A percentile compares a stretch with the other conserved stretches of the same genome.
phyloP scores from a whole-genome alignment of 2,797 vertebrate genomes.

The Sarcophilus harrisii region DNA sequence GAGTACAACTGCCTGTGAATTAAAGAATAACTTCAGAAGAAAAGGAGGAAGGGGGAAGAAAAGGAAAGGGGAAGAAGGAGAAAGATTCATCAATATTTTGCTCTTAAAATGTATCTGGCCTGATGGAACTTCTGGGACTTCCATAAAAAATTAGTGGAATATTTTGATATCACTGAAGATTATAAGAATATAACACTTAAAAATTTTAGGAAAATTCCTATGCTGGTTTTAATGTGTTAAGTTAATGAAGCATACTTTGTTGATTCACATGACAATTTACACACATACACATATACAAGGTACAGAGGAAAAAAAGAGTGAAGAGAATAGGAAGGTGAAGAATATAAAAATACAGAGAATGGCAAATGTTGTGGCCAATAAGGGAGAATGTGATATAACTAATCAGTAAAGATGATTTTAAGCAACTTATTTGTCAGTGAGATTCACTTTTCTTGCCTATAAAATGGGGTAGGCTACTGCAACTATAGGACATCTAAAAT shows the following conservation, averaged over 20 bases:
- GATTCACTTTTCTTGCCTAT: not conserved
- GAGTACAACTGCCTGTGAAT: not conserved
- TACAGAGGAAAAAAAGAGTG: not conserved
- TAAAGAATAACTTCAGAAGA: not conserved
- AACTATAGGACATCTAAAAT: not conserved
- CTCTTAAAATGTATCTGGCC: not conserved
- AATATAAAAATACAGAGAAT: not conserved
- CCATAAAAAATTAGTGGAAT: not conserved
- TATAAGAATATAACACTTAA: not conserved
- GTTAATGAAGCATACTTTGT: not conserved
- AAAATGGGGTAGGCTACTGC: not conserved
- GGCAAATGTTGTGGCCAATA: accelerated
- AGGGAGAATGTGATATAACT: not conserved
- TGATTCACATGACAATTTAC: not conserved
- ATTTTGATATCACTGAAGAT: not conserved
- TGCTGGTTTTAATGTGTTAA: not conserved
- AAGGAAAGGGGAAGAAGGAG: no score
- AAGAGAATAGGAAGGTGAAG: not conserved
- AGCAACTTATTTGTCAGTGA: not conserved
- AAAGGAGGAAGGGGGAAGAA: no score
- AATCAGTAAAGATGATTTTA: not conserved
- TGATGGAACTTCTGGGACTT: not conserved
- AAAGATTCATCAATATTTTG: not conserved
- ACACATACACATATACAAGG: not conserved
- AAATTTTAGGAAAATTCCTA: no score